Evolutionary conservation across 2,797 vertebrate genomes (phyloP), one percentile per base, ranked within the genome.

Genomic region (Valencia hispanica): DNA sequence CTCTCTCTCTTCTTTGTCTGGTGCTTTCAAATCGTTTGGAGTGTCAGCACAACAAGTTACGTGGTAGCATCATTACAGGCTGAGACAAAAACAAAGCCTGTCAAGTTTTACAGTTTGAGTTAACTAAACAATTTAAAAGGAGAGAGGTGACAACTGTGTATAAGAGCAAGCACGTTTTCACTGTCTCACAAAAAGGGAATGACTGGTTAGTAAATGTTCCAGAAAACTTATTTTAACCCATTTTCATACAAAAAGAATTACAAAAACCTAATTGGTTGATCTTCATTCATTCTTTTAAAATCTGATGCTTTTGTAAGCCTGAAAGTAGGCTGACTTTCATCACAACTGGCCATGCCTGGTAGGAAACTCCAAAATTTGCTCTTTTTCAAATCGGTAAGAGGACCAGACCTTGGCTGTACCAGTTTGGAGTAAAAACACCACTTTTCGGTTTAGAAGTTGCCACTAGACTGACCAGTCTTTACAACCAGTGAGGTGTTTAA

Each of bases 51-150:
- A 61, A 70, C 75, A 39, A 27, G 50, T 74, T 85, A 70, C 74
- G 82, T 77, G 70, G 83, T 86, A 88, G 74, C 82, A 82, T 85
- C 79, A 74, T 78, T 74, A 50, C 77, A 80, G 47, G 51, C 59
- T 51, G 71, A 77, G 53, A 51, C 70, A 63, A 78, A 80, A 76
- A 57, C 48, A 53, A 51, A 34, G n/a, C 77, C 59, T 79, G 78
- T 71, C 61, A 30, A n/a, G 57, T 75, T 77, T 50, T 68, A 82
- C 70, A 25, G 48, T 73, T 79, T 14, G 74, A 73, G 48, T 77
- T 80, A 78, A 69, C 59, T 9, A 1, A 80, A 76, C 15, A 66
- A 72, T 9, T 73, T 51, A 65, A 69, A 55, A 25, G 25, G 7
- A 36, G 36, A 72, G 68, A 72, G 11, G 1, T 1, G 25, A 70